phyloP scores from a whole-genome alignment of 2,888 invertebrate species.

The Petrolisthes cinctipes region DNA sequence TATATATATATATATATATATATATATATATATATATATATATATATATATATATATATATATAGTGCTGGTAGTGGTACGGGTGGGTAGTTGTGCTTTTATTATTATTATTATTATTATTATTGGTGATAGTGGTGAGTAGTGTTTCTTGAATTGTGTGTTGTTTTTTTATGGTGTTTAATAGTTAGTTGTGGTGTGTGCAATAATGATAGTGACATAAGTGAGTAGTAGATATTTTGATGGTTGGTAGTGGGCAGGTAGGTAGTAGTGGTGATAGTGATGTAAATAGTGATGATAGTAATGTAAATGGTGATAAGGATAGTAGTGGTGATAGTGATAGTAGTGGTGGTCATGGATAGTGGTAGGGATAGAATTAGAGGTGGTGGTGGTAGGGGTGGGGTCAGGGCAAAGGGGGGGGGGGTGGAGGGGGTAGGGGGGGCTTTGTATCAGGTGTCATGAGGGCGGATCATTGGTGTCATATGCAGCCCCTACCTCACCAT shows the following conservation, averaged over 20 bases:
- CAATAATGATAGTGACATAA: background rate
- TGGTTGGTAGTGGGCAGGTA: background rate
- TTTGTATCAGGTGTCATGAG: background rate
- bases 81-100: too few species aligned
- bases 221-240: background rate
- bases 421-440: too few species aligned
- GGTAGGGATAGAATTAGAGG: background rate
- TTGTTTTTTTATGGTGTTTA: too few species aligned
- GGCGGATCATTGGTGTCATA: background rate
- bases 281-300: background rate
- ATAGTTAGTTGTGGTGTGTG: background rate
- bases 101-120: too few species aligned
- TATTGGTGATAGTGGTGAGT: too few species aligned
- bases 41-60: too few species aligned
- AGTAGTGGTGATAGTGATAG: conserved; percentile 4
- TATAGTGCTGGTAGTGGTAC: too few species aligned
- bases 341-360: background rate
- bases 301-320: too few species aligned
- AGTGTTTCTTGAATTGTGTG: too few species aligned
- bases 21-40: too few species aligned
- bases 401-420: background rate
- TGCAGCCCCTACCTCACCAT: too few species aligned
- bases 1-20: too few species aligned
- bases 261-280: background rate
- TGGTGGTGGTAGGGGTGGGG: background rate